A percentile compares a stretch with the other conserved stretches of the same genome.
These are phyloP conservation scores for Metellina segmentata DNA, from an alignment of 2,888 invertebrate genomes.

Conservation along the genomic window DNA sequence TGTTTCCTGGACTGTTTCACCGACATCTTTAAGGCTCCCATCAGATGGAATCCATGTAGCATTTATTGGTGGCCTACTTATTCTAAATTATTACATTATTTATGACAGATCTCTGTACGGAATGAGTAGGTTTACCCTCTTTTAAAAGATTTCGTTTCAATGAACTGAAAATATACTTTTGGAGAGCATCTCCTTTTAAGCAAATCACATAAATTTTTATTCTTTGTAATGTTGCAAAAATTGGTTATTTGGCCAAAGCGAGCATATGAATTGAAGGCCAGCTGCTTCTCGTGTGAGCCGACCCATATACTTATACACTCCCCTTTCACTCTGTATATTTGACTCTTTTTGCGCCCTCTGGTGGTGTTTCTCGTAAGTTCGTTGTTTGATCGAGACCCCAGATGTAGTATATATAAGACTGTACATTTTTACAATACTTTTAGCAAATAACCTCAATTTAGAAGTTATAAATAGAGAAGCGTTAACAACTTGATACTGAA, in stretches of 20 bases:
- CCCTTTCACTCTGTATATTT: constrained; percentile 57
- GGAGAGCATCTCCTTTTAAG: no score
- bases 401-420: constrained; percentile 71
- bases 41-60: not conserved
- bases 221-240: not conserved
- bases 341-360: constrained; percentile 51
- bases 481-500: constrained; percentile 76
- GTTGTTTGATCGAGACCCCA: constrained; percentile 49
- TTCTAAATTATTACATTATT: not conserved
- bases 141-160: not conserved
- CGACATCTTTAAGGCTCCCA: no score
- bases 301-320: constrained; percentile 16
- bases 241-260: not conserved
- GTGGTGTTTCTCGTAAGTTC: constrained; percentile 49
- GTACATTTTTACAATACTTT: constrained; percentile 74
- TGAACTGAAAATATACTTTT: no score
- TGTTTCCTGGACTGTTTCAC: no score
- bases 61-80: not conserved
- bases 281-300: not conserved
- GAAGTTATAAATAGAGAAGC: constrained; percentile 67
- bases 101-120: not conserved
- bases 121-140: not conserved
- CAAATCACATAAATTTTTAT: no score
- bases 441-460: constrained; percentile 74
- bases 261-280: not conserved